Base-by-base conservation (phyloP, 2,888 invertebrate species). In the Caenorhabditis angaria region DNA sequence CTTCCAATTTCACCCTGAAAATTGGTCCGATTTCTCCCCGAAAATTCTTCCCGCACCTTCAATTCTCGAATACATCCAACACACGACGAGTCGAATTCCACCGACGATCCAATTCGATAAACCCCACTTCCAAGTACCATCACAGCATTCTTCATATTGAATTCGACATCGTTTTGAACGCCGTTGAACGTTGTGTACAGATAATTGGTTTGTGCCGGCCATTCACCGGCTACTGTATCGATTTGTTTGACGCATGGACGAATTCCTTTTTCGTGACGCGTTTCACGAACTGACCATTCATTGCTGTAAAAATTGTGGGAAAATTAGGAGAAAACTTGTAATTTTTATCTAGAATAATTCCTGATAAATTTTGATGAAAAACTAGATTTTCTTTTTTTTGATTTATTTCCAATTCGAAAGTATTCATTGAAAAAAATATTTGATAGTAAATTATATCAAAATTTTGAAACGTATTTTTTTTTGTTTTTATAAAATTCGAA, bases 51-150 rank as follows among this genome's bases (percentile, higher is more conserved):
- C n/a, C n/a, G n/a, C n/a, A n/a, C 22, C n/a, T 72, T 91, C 18
- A 99, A 89, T 88, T 99, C 96, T 66, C 94, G 91, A 55, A 97
- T 90, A 87, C 97, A 99, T 48, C 96, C 94, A 0, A 99, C 97
- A 22, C 97, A 97, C 88, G 97, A 99, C 93, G 97, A 99, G 89
- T 99, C 99, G 88, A 99, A 99, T 89, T 99, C 99, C 6, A 99
- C 99, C 0, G 97, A 97, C 8, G 87, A 96, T 94, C 74, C 97
- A 80, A 97, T 97, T 66, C 97, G 91, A 87, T 97, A 97, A 0
- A 97, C 96, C 6, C 96, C 96, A 5, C 95, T 95, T 28, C 91
- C 91, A 88, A 85, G 78, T 50, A 88, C 87, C 76, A 87, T 83
- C 29, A 89, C 88, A 12, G 77, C 74, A 65, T 84, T 83, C 66